Evolutionary conservation across 2,888 invertebrate genomes (phyloP).

Genomic region (Polydesmus complanatus): DNA sequence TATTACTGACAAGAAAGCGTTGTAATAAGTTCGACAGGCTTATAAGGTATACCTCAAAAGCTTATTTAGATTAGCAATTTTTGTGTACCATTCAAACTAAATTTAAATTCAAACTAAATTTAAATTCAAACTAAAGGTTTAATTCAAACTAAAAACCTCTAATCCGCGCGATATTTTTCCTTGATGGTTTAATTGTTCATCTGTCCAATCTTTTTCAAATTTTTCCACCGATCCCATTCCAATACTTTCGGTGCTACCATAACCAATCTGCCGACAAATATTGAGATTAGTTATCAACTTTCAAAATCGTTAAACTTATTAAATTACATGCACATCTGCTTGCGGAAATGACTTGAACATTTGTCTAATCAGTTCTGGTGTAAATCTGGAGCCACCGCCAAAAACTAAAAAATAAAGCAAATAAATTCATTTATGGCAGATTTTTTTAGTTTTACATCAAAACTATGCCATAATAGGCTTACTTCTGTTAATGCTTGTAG

Average conservation of each 20-base stretch:
- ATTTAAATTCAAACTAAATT: too few species aligned
- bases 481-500: slow-evolving; percentile 3
- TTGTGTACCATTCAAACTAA: too few species aligned
- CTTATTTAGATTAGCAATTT: too few species aligned
- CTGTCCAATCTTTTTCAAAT: background rate
- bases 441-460: too few species aligned
- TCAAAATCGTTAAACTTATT: background rate
- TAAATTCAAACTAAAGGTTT: too few species aligned
- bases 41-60: too few species aligned
- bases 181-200: background rate
- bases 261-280: background rate
- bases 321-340: background rate
- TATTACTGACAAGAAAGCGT: too few species aligned
- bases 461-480: background rate
- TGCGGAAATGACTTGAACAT: background rate
- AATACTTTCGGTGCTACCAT: background rate
- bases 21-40: too few species aligned
- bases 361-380: background rate
- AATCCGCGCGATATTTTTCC: too few species aligned
- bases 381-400: background rate
- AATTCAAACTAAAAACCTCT: too few species aligned
- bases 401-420: background rate
- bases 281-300: background rate
- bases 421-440: too few species aligned
- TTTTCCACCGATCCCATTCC: background rate